Evolutionary conservation across 2,888 invertebrate species (phyloP), one percentile per base, ranked within the genome.

Genomic region (Sinopyrophorus schimmeli): DNA sequence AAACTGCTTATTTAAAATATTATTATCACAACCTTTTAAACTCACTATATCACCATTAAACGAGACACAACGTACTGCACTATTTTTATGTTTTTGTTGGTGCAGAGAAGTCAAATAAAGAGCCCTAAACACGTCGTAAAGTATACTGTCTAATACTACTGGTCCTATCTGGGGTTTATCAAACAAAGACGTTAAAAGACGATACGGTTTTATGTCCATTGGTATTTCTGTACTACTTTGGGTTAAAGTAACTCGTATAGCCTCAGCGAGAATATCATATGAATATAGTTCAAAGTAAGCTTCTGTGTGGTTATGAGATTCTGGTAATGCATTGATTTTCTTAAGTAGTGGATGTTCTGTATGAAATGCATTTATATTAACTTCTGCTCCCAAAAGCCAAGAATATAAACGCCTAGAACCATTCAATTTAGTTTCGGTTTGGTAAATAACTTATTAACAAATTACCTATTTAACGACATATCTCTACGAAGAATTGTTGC

Each of bases 91-190:
- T 47, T 69, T 70, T 54, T 73, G 69, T 55, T 72, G 68, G 57
- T 78, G 75, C 27, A 77, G 71, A 58, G 76, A 78, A 9, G 79
- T 76, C 30, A 79, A 65, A 57, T 79, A 79, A 61, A 81, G 71
- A 7, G 80, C 74, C 23, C 86, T 80, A 70, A 92, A 87, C 40
- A 92, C 86, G 66, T 91, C 86, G 60, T 85, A 82, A 17, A 91
- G 77, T 50, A 90, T 84, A 61, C 81, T 82, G 64, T 90, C 89
- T 54, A 91, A 72, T 51, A 91, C 86, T 3, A 83, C 80, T 24
- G 84, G 82, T 3, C 92, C 91, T 44, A 94, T 88, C 70, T 92
- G 92, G 5, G 87, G 86, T 70, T 92, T 89, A 69, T 94, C 93
- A 49, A 94, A 76, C 31, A 94, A 74, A 28, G 90, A 89, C 14